These are phyloP conservation scores for Baryphthengus martii DNA, from an alignment of 2,113 vertebrate species.

Conservation along the genomic window DNA sequence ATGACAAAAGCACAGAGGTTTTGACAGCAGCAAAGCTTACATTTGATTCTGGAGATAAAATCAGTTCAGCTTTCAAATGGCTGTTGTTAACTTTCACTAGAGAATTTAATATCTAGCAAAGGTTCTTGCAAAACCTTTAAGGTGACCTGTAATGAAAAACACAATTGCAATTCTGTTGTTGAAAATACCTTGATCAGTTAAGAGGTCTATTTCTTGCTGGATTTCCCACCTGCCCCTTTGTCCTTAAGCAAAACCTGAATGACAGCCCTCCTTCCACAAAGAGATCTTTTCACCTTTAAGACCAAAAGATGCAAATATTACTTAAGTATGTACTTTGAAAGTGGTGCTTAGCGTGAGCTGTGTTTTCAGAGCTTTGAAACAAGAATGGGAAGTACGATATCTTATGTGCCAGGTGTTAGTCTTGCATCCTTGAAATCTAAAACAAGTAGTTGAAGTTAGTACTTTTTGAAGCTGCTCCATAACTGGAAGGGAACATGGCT, in stretches of 20 bases:
- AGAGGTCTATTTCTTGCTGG: neutral
- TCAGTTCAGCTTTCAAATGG: neutral
- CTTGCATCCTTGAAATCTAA: neutral
- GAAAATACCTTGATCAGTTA: neutral
- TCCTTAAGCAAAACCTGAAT: neutral
- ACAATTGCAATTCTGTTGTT: neutral
- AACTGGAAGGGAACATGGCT: neutral
- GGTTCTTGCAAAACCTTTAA: neutral
- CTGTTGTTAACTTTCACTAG: neutral
- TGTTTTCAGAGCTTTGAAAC: neutral
- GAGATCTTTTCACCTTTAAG: neutral
- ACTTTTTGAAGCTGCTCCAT: neutral
- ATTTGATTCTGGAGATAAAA: neutral
- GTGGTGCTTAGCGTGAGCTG: neutral
- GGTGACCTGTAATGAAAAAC: neutral
- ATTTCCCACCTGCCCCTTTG: neutral
- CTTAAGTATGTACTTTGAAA: neutral
- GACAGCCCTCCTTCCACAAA: neutral
- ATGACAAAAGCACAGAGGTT: neutral
- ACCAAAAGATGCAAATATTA: neutral
- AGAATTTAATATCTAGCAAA: neutral
- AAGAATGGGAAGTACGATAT: neutral
- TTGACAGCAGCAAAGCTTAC: neutral
- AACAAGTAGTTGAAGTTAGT: neutral
- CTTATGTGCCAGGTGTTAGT: neutral